Evolutionary conservation across 2,888 invertebrate species (phyloP), one percentile per base, ranked within the genome.

Genomic region (Elmis aenea): DNA sequence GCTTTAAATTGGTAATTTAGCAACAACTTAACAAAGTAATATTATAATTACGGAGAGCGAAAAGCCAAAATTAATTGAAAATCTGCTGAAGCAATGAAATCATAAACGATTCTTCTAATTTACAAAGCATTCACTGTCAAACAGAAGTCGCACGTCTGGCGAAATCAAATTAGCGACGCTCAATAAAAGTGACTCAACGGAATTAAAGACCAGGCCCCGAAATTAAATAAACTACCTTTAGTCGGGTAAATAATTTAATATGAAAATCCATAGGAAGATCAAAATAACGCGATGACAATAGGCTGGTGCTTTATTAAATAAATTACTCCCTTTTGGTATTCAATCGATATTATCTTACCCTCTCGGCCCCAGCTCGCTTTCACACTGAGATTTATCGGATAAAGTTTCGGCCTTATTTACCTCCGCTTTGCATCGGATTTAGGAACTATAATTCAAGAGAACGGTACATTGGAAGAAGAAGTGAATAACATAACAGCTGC

Each of bases 211-310:
- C 41, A 41, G 26, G 37, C 33, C 41, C 37, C n/a, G 33, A 41
- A 41, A 41, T 41, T 41, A 41, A 41, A 41, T 41, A 41, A 41
- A 41, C 41, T 41, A 41, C 37, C 41, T 41, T 37, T 41, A 41
- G 41, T 37, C 41, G 41, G 33, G 36, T 37, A 41, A 41, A 41
- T 41, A 41, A 41, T 41, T 36, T 41, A 41, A 41, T 41, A 41
- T 41, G 41, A 41, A 41, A 41, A 41, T 41, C 41, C 37, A 32
- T 28, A 41, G 41, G 41, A 41, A 41, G 41, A 41, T 41, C 41
- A 37, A 41, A 41, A 41, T 41, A 41, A 41, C 37, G 36, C 41
- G 33, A 36, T 36, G 26, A 41, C 41, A 41, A 41, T 41, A 33
- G 41, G 20, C 33, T 32, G 36, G 41, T 32, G 30, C 32, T 41